Evolutionary conservation across 2,888 invertebrate genomes (phyloP), one percentile per base, ranked within the genome.

Genomic region (Cephus pygmeus): DNA sequence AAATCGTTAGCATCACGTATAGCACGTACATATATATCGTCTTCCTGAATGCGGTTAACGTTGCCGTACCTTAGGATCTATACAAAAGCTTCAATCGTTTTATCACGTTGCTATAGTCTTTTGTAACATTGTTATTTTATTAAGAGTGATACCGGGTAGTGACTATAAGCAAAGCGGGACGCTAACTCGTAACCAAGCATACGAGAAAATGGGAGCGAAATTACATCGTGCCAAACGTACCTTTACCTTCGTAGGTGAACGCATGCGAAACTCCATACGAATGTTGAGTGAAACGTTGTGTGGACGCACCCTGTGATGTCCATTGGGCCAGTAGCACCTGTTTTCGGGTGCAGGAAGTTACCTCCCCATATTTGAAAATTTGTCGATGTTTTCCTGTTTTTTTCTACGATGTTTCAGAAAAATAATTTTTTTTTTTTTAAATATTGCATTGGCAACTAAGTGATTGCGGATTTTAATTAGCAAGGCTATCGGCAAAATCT

Each of bases 181-280:
- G 15, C 15, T 12, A 36, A 12, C 12, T 40, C 40, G 4, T 15
- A 15, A 15, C 6, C 40, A 40, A 40, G 15, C 40, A 40, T 40
- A 40, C 4, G 40, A 15, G 40, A 15, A 40, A 15, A 78, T 78
- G 78, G 78, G 78, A 78, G 78, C 78, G 35, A 76, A 78, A 69
- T 73, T 78, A 30, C 75, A 78, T 73, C 78, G 78, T 40, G 75
- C 78, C 36, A 71, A 78, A 75, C 75, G 78, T 56, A 78, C 40
- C 75, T 71, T 78, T 11, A 73, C 35, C 56, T 78, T 78, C 73
- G 78, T 78, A 75, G 75, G 78, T 78, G 68, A 33, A 73, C 73
- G 69, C n/a, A 75, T 75, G 15, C 56, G 12, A n/a, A 31, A 31
- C 40, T 40, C 15, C 40, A 40, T 15, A 15, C 1, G 15, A 40